These are phyloP conservation scores for Dicrostonyx torquatus DNA, from an alignment of 2,797 vertebrate genomes.

Conservation along the genomic window DNA sequence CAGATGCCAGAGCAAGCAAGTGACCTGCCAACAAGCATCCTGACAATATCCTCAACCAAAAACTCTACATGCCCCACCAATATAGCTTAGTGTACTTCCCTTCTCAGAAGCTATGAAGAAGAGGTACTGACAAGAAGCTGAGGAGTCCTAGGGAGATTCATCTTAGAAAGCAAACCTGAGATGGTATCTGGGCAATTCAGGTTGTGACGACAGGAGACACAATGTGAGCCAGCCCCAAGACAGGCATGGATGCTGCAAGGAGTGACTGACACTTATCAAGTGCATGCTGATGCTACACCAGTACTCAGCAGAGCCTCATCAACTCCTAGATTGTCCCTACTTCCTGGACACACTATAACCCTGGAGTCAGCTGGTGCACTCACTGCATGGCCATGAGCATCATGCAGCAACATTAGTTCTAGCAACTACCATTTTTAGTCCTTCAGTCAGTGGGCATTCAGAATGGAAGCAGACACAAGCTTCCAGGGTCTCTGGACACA, in stretches of 20 bases:
- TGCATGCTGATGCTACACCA: not conserved
- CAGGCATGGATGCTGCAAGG: not conserved
- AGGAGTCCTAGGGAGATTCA: not conserved
- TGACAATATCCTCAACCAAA: not conserved
- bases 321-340: not conserved
- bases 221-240: not conserved
- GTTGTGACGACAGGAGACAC: not conserved
- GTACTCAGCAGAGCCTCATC: not conserved
- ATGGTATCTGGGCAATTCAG: not conserved
- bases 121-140: not conserved
- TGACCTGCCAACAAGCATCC: not conserved
- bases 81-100: not conserved
- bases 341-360: not conserved
- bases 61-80: not conserved
- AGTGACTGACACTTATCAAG: not conserved
- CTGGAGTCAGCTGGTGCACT: not conserved
- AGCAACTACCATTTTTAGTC: not conserved
- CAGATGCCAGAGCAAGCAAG: not conserved
- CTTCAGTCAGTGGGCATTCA: not conserved
- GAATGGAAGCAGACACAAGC: not conserved
- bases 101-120: not conserved
- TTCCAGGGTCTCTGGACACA: not conserved
- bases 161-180: not conserved
- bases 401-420: no score
- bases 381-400: not conserved